Evolutionary conservation across 2,888 invertebrate species (phyloP).

Genomic region (Chirona hameri): DNA sequence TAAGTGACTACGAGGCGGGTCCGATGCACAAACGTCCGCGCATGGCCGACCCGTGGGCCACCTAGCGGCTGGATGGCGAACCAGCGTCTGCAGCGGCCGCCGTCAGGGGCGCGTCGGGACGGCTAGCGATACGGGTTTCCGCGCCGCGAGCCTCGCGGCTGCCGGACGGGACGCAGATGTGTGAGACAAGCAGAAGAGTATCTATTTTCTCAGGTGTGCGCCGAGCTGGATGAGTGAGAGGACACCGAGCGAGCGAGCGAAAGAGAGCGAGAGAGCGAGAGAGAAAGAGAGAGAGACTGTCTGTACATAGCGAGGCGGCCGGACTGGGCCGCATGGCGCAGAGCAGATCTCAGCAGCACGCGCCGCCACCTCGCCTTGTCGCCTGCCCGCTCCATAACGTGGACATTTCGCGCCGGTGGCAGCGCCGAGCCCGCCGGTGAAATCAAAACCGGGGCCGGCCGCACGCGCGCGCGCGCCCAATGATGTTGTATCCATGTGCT

Average conservation of each 20-base stretch:
- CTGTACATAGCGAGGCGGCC: background rate
- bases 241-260: background rate
- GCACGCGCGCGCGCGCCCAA: background rate
- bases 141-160: background rate
- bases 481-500: slow-evolving; percentile 24
- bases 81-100: background rate
- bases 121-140: slow-evolving; percentile 1
- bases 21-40: slow-evolving; percentile 77
- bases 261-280: no score
- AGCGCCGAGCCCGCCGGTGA: background rate
- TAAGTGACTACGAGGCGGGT: slow-evolving; percentile 61
- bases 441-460: background rate
- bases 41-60: slow-evolving; percentile 77
- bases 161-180: no score
- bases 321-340: background rate
- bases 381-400: background rate
- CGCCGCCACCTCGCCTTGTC: background rate
- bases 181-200: background rate
- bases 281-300: background rate
- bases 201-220: slow-evolving; percentile 28
- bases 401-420: background rate
- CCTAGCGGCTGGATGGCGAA: slow-evolving; percentile 42
- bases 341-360: background rate
- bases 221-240: background rate
- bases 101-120: background rate